A percentile compares a stretch with the other conserved stretches of the same genome.
These are phyloP conservation scores for Diglossa cyanea DNA, from an alignment of 2,797 vertebrate species.

Conservation along the genomic window DNA sequence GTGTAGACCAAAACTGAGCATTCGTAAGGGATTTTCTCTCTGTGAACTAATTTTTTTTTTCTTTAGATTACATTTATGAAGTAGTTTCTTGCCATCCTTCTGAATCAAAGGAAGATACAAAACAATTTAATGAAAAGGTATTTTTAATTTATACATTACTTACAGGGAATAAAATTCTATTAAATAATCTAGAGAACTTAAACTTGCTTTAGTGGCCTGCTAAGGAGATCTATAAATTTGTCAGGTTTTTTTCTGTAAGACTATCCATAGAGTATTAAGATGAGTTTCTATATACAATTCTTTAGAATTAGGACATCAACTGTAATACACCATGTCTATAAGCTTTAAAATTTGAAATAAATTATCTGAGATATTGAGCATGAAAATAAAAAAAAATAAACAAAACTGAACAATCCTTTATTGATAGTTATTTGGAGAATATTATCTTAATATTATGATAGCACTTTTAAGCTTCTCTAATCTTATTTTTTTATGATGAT, in stretches of 20 bases:
- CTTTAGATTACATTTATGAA: slow-evolving; percentile 32
- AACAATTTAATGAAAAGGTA: slow-evolving; percentile 75
- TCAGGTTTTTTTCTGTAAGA: background rate
- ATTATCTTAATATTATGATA: background rate
- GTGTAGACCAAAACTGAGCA: background rate
- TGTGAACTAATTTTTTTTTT: background rate
- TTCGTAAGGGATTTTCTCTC: background rate
- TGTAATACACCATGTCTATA: background rate
- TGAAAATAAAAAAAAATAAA: background rate
- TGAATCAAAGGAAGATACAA: slow-evolving; percentile 65
- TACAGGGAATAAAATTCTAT: background rate
- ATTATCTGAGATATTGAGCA: background rate
- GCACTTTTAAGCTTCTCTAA: background rate
- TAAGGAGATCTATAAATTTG: background rate
- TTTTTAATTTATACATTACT: background rate
- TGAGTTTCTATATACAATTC: background rate
- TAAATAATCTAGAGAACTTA: background rate
- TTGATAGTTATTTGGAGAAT: background rate
- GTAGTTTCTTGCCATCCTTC: slow-evolving; percentile 33
- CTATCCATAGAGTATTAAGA: background rate
- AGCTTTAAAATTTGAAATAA: background rate
- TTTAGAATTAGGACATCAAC: background rate
- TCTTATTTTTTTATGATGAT: background rate
- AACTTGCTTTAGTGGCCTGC: background rate
- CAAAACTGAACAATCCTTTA: background rate